phyloP scores from a whole-genome alignment of 37 sponge, comb jelly and placozoan species.

The Dysidea cf. avara region DNA sequence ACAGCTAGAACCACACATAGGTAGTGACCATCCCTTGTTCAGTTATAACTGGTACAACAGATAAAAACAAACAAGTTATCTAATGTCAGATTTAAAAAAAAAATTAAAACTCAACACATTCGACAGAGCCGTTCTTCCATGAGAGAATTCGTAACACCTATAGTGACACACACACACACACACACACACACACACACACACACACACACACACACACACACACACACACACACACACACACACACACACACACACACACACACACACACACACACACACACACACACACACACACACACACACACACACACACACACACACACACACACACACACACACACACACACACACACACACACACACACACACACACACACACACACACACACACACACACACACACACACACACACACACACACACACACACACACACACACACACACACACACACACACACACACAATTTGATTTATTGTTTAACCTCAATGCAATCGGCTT shows the following conservation, averaged over 20 bases:
- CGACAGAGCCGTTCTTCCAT: too few species aligned
- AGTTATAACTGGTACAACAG: too few species aligned
- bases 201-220: slow-evolving; percentile 35
- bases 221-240: slow-evolving; percentile 34
- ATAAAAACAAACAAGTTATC: too few species aligned
- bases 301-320: slow-evolving; percentile 7
- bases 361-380: slow-evolving; percentile 27
- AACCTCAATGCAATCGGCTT: too few species aligned
- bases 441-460: too few species aligned
- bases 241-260: slow-evolving; percentile 34
- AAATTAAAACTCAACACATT: too few species aligned
- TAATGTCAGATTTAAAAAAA: too few species aligned
- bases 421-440: slow-evolving; percentile 24
- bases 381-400: slow-evolving; percentile 33
- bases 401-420: slow-evolving; percentile 29
- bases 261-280: slow-evolving; percentile 34
- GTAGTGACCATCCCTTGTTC: too few species aligned
- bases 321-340: slow-evolving; percentile 13
- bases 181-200: slow-evolving; percentile 36
- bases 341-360: slow-evolving; percentile 27
- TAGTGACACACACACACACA: slow-evolving; percentile 4
- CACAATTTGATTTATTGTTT: too few species aligned
- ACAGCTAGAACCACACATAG: too few species aligned
- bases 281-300: slow-evolving; percentile 27
- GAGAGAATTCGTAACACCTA: too few species aligned